Base-by-base conservation (phyloP, 2,888 invertebrate genomes). In the Pecten maximus region DNA sequence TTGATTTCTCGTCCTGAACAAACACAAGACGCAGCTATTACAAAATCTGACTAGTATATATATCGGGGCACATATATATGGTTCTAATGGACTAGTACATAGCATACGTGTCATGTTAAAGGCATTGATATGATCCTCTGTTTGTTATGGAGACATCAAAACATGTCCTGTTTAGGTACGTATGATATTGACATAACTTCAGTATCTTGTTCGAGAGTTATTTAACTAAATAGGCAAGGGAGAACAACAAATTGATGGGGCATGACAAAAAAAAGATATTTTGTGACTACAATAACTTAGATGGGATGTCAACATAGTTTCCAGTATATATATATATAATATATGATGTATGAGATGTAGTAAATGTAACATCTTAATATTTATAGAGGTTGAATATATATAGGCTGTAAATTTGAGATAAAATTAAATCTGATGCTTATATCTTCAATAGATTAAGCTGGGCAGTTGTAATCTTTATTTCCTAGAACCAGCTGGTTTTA, bases 131-230 rank as follows among this genome's bases (percentile, higher is more conserved):
- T 0, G 23, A 23, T 3, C n/a, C n/a, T n/a, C 74, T 35, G 16
- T 35, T 74, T 74, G 74, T 74, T 74, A 6, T 74, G 28, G 74
- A 74, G 74, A 74, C 23, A 74, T 74, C 35, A 74, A 74, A 74
- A 28, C 74, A 35, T 74, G n/a, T 74, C 15, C 35, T 74, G 35
- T 44, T 10, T 44, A 44, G 44, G 44, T 74, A 74, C 12, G 28
- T 74, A 74, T 23, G 12, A 35, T 74, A 35, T 74, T 74, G 28
- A 74, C 74, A 35, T 74, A 74, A 74, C 74, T 28, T 74, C 60
- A 35, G 74, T 74, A 74, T 74, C 35, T 74, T 74, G 28, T 35
- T 28, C 15, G 28, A 74, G 35, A 74, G 28, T 74, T 35, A 74
- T 35, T 44, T 44, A 10, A 74, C 74, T 74, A 74, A 35, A 35